phyloP scores from a whole-genome alignment of 2,888 invertebrate species.

The Biston betularia region DNA sequence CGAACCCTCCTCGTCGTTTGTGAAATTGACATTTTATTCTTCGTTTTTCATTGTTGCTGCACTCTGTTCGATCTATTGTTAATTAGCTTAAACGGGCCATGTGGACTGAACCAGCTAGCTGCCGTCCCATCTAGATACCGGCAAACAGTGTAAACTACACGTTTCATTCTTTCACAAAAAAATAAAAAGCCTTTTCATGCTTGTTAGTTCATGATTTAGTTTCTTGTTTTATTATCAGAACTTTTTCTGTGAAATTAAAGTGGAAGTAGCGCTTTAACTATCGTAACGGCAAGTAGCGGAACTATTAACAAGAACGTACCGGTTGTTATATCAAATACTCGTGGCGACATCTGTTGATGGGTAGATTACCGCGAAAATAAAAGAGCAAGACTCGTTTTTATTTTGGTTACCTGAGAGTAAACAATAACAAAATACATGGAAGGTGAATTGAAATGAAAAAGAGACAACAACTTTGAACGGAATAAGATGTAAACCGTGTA shows the following conservation, averaged over 20 bases:
- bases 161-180: constrained; percentile 20
- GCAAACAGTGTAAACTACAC: constrained; percentile 40
- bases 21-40: constrained; percentile 86
- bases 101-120: constrained; percentile 59
- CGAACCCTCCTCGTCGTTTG: constrained; percentile 85
- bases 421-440: no score
- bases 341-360: constrained; percentile 76
- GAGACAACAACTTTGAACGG: no score
- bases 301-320: constrained; percentile 52
- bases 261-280: constrained; percentile 53
- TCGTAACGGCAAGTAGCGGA: constrained; percentile 54
- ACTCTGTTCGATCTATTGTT: constrained; percentile 84
- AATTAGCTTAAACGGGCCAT: constrained; percentile 84
- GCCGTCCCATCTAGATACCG: constrained; percentile 47
- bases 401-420: neutral
- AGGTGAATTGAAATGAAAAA: no score
- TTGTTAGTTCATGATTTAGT: constrained; percentile 1
- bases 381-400: neutral
- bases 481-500: no score
- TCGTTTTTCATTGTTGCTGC: constrained; percentile 85
- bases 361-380: constrained; percentile 57
- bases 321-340: constrained; percentile 44
- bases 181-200: neutral
- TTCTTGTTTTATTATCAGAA: neutral
- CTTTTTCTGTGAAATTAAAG: neutral